Evolutionary conservation across 2,113 vertebrate species (phyloP).

Genomic region (Speoplatyrhinus poulsoni): DNA sequence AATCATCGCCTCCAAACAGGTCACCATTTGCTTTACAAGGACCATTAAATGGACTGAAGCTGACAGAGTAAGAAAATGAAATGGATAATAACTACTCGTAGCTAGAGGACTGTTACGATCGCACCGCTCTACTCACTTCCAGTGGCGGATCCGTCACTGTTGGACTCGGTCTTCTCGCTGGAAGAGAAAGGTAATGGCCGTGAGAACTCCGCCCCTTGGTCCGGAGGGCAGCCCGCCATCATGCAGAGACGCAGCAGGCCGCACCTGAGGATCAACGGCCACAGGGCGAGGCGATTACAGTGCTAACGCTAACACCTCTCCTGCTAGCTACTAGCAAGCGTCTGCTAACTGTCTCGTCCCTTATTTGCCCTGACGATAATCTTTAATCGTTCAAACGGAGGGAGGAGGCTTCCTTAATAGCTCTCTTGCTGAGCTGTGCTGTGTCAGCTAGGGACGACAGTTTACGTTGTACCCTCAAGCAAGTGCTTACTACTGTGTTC

Average conservation of each 20-base stretch:
- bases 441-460: conserved; percentile 34
- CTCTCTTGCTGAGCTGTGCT: conserved; percentile 17
- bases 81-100: conserved; percentile 11
- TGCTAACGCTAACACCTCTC: conserved; percentile 72
- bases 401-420: conserved; percentile 4
- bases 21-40: too few species aligned
- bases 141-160: conserved; percentile 87
- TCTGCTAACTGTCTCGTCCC: background rate
- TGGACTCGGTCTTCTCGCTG: conserved; percentile 95
- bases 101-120: conserved; percentile 2
- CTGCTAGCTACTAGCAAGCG: conserved; percentile 29
- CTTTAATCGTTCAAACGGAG: background rate
- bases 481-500: conserved; percentile 27
- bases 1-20: too few species aligned
- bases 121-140: conserved; percentile 76
- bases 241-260: conserved; percentile 85
- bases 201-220: conserved; percentile 81
- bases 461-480: conserved; percentile 23
- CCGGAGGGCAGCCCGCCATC: conserved; percentile 81
- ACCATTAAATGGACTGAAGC: too few species aligned
- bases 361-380: conserved; percentile 21
- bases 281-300: conserved; percentile 79
- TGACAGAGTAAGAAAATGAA: background rate
- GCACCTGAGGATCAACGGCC: conserved; percentile 81
- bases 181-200: conserved; percentile 81